phyloP scores from a whole-genome alignment of 2,113 vertebrate genomes.

The Isurus oxyrinchus region DNA sequence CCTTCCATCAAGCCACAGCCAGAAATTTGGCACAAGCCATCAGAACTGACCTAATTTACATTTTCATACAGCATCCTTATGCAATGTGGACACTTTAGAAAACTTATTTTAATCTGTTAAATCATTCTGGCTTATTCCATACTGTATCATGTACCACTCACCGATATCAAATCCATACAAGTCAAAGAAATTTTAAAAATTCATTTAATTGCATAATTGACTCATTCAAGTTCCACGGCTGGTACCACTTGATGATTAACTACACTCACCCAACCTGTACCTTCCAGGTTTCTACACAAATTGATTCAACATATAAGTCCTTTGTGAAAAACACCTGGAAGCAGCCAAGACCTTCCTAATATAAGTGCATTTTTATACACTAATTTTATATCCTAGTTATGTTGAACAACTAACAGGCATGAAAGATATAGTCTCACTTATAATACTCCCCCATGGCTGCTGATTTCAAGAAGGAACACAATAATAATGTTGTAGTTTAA shows the following conservation, averaged over 20 bases:
- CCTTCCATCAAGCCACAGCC: background rate
- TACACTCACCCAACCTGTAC: background rate
- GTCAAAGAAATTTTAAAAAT: background rate
- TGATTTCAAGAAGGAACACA: background rate
- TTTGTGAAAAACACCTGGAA: background rate
- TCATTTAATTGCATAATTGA: background rate
- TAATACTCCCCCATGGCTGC: background rate
- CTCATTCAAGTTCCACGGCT: background rate
- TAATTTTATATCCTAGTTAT: background rate
- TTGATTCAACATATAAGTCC: background rate
- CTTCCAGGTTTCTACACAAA: background rate
- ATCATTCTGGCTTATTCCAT: background rate
- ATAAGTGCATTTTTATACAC: background rate
- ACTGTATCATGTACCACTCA: background rate
- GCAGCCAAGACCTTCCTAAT: background rate
- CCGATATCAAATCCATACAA: background rate
- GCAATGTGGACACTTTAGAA: background rate
- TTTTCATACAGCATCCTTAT: background rate
- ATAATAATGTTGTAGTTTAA: background rate
- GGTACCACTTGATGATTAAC: background rate
- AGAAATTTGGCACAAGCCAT: background rate
- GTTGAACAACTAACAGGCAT: background rate
- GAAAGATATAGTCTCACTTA: background rate
- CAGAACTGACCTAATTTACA: background rate
- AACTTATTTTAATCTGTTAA: background rate